Percentiles rank a stretch among this genome's conserved stretches.
Evolutionary conservation across 2,888 invertebrate genomes (phyloP).

Genomic region (Ichneumon xanthorius): DNA sequence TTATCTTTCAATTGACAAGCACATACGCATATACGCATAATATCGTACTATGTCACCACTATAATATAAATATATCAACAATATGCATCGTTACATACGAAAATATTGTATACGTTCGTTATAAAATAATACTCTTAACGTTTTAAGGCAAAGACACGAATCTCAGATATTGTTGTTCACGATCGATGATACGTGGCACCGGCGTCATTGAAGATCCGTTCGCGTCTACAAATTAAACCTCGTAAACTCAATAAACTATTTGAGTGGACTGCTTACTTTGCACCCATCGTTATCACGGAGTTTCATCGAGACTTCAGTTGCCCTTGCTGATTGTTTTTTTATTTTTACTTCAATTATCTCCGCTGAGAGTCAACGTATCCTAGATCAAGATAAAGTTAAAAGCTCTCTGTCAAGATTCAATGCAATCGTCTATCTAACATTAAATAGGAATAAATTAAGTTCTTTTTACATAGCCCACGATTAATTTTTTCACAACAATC

Average conservation of each 20-base stretch:
- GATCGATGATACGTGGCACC: slow-evolving; percentile 46
- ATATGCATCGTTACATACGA: slow-evolving; percentile 67
- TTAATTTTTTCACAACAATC: slow-evolving; percentile 26
- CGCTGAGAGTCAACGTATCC: slow-evolving; percentile 27
- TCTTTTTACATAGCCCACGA: slow-evolving; percentile 43
- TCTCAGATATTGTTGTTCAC: slow-evolving; percentile 21
- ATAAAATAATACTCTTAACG: slow-evolving; percentile 71
- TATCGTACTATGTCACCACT: slow-evolving; percentile 42
- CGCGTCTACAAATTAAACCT: slow-evolving; percentile 13
- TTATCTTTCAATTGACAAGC: slow-evolving; percentile 57
- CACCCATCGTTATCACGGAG: slow-evolving; percentile 63
- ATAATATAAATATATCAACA: slow-evolving; percentile 68
- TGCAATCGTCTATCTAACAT: slow-evolving; percentile 61
- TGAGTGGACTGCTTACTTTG: slow-evolving; percentile 47
- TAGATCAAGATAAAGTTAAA: slow-evolving; percentile 16
- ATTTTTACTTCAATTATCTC: not conserved
- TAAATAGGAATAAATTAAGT: slow-evolving; percentile 68
- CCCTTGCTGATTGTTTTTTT: not conserved
- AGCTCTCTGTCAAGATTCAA: slow-evolving; percentile 13
- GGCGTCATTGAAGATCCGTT: slow-evolving; percentile 9
- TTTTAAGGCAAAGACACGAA: slow-evolving; percentile 63
- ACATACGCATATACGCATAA: slow-evolving; percentile 51
- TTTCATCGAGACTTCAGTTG: slow-evolving; percentile 1
- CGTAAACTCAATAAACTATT: slow-evolving; percentile 48
- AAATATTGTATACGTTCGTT: slow-evolving; percentile 69